phyloP scores from a whole-genome alignment of 2,888 invertebrate species.

The Tenthredo amoena region DNA sequence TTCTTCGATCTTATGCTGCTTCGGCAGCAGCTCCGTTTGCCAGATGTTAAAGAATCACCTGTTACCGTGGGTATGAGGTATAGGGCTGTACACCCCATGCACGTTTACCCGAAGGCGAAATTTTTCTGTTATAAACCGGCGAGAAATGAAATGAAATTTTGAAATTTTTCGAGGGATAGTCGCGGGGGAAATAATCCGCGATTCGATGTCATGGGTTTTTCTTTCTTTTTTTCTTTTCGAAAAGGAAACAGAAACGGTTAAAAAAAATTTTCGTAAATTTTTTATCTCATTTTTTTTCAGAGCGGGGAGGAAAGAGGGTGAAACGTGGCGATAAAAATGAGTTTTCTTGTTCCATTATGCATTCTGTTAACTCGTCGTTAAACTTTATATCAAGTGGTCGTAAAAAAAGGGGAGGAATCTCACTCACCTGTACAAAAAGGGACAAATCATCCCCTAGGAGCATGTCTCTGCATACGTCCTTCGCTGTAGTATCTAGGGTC shows the following conservation, averaged over 20 bases:
- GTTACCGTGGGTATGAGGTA: background rate
- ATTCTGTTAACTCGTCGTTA: background rate
- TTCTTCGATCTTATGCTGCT: background rate
- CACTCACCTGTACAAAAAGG: slow-evolving; percentile 73
- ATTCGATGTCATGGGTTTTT: too few relatives aligned
- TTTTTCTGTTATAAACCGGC: too few relatives aligned
- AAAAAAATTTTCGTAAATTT: background rate
- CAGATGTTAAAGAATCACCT: background rate
- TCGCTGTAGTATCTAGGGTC: slow-evolving; percentile 81
- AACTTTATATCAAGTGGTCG: background rate
- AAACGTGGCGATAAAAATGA: background rate
- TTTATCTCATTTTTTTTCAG: background rate
- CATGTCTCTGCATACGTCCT: slow-evolving; percentile 78
- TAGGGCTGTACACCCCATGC: too few relatives aligned
- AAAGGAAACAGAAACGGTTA: background rate
- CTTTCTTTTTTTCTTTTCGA: background rate
- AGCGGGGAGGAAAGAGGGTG: background rate
- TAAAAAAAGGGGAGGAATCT: slow-evolving; percentile 58
- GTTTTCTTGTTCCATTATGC: background rate
- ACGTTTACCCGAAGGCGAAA: too few relatives aligned
- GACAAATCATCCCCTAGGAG: slow-evolving; percentile 77
- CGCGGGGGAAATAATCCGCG: too few relatives aligned
- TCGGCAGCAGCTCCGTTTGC: background rate
- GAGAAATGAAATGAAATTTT: background rate
- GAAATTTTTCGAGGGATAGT: background rate